Evolutionary conservation across 2,113 vertebrate species (phyloP).

Genomic region (Nanger granti): DNA sequence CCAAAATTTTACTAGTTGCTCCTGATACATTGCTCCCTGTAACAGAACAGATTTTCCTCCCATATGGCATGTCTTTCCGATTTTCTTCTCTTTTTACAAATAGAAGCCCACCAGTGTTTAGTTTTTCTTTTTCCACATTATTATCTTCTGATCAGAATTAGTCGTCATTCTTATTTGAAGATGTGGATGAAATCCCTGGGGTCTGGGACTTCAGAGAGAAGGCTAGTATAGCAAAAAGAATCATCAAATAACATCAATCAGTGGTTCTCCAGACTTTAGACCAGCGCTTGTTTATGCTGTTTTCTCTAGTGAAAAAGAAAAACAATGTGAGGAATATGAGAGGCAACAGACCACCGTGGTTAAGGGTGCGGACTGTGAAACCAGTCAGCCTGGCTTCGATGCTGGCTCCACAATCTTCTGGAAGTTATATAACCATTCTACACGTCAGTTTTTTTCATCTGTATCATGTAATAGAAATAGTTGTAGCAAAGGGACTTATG

Average conservation of each 20-base stretch:
- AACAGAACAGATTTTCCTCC: background rate
- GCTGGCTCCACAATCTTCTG: background rate
- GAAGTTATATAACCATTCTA: background rate
- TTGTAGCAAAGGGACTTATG: background rate
- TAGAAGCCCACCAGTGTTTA: background rate
- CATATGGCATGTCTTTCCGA: background rate
- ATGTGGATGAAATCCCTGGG: background rate
- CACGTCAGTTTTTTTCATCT: background rate
- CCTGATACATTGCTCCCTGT: background rate
- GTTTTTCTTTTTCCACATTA: background rate
- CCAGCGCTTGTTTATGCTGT: background rate
- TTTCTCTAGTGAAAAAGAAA: background rate
- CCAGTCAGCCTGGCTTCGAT: no score
- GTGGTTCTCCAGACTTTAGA: background rate
- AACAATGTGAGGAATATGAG: background rate
- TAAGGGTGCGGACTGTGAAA: background rate
- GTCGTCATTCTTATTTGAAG: background rate
- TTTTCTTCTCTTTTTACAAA: background rate
- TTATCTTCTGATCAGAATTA: background rate
- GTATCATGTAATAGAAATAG: background rate
- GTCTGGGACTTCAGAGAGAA: background rate
- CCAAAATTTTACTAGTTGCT: background rate
- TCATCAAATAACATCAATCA: background rate
- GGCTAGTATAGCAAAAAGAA: background rate
- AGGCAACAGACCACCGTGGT: background rate